Evolutionary conservation across 2,113 vertebrate species (phyloP), one percentile per base, ranked within the genome.

Genomic region (Brachyhypopomus gauderio): DNA sequence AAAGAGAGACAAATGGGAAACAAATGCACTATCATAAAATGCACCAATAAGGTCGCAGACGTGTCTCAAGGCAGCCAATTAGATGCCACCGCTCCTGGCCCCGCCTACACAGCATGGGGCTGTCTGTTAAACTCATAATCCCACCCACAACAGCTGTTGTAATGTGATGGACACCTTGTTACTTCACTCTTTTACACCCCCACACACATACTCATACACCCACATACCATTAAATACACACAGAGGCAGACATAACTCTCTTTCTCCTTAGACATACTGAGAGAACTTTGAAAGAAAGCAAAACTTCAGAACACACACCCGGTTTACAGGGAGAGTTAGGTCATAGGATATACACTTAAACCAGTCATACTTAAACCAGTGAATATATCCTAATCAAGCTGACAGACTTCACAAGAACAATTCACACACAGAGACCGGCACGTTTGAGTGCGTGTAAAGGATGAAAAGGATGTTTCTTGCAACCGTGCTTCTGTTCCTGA

Each of bases 401-500:
- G n/a, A 73, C 16, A 56, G 16, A 62, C 45, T 30, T 74, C 34
- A 66, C 23, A 78, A 55, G 60, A 70, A 41, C 58, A 64, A 75
- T 66, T 70, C 59, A 88, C 81, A 79, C 82, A 84, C 71, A 78
- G 63, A 77, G 41, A n/a, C 45, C 12, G 22, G 52, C 66, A 64
- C 38, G 34, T 69, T 25, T 20, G 52, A 60, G 81, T 55, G 78
- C 77, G 79, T 77, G 45, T 38, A 9, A 63, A 85, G 69, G 77
- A 58, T 48, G 12, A 73, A 77, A 72, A 72, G 56, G 72, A 76
- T 83, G 79, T 80, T 85, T 60, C 72, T 86, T 25, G 66, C 19
- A 56, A 87, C 94, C 70, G 87, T 94, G 75, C 84, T 89, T 83
- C 93, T 96, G 80, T 88, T 94, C 27, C 88, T 96, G 86, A 94